Percentiles rank a stretch among this genome's conserved stretches.
Evolutionary conservation across 2,113 vertebrate genomes (phyloP).

Genomic region (Otocyon megalotis): DNA sequence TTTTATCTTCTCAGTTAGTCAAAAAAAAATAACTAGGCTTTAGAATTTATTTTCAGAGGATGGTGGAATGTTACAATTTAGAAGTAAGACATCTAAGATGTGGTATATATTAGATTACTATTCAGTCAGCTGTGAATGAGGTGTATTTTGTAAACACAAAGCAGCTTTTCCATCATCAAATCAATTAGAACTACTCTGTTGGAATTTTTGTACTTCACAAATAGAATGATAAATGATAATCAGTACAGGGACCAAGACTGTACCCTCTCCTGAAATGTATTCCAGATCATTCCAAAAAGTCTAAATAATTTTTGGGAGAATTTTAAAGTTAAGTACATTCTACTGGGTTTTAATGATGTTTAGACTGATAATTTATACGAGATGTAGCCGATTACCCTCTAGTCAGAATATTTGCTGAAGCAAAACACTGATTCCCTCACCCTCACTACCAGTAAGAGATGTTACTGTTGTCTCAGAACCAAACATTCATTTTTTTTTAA

Average conservation of each 20-base stretch:
- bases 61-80: constrained; percentile 21
- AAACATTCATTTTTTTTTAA: constrained; percentile 31
- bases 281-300: neutral
- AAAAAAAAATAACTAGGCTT: constrained; percentile 66
- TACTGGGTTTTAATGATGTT: constrained; percentile 30
- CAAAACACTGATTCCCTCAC: constrained; percentile 20
- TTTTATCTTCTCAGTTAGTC: constrained; percentile 63
- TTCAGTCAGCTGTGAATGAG: neutral
- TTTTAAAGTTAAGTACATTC: constrained; percentile 44
- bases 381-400: neutral
- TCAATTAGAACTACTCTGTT: neutral
- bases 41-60: constrained; percentile 54
- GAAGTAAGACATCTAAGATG: constrained; percentile 3
- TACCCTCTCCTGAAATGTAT: neutral
- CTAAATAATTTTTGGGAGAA: constrained; percentile 38
- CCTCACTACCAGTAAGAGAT: neutral
- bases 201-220: neutral
- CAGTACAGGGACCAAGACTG: neutral
- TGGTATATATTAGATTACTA: neutral
- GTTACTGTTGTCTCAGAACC: constrained; percentile 29
- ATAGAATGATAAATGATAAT: neutral
- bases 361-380: neutral
- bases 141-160: constrained; percentile 29
- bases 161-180: neutral
- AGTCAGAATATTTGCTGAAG: constrained; percentile 17